Base-by-base conservation (phyloP, 2,113 vertebrate species). In the Ctenodactylus gundi region DNA sequence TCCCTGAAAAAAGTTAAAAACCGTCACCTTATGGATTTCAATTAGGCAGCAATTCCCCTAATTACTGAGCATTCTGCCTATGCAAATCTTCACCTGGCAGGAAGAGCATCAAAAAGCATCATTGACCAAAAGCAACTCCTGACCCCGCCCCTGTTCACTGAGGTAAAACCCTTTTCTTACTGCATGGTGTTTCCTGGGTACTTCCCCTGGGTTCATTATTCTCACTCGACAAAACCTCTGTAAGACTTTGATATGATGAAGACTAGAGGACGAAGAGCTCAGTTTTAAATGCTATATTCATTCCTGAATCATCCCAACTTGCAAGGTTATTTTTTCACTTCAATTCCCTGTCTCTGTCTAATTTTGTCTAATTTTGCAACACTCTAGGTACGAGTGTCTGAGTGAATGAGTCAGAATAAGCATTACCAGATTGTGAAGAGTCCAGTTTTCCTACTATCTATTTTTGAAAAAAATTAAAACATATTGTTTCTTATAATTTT, bases 161-260 rank as follows among this genome's bases (percentile, higher is more conserved):
- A 93, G 85, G n/a, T 67, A 27, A 84, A 83, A 70, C 82, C 83
- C 46, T 15, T 25, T 85, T 94, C 87, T 41, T 44, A 39, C 51
- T 83, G 36, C 46, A 17, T 10, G 49, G 55, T 85, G 83, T 88
- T 34, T 81, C 84, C 87, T 46, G 55, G 67, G 76, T 87, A 81
- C 91, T 77, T 95, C 84, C 90, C 78, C 76, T 65, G 70, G 44
- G 39, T 44, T 92, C 92, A 62, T 84, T 82, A 84, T 49, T 96
- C 80, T 91, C 41, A 18, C n/a, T 85, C 89, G 73, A 92, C 92
- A 89, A 95, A 93, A 94, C 44, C 87, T 51, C 81, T 88, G 76
- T 85, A 86, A 84, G 70, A 80, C 46, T 27, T 23, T 73, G 49
- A 57, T 53, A n/a, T 68, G 80, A 90, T 13, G 57, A 76, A 85